phyloP scores from a whole-genome alignment of 2,888 invertebrate species.

The Hirtodrosophila histrioides region DNA sequence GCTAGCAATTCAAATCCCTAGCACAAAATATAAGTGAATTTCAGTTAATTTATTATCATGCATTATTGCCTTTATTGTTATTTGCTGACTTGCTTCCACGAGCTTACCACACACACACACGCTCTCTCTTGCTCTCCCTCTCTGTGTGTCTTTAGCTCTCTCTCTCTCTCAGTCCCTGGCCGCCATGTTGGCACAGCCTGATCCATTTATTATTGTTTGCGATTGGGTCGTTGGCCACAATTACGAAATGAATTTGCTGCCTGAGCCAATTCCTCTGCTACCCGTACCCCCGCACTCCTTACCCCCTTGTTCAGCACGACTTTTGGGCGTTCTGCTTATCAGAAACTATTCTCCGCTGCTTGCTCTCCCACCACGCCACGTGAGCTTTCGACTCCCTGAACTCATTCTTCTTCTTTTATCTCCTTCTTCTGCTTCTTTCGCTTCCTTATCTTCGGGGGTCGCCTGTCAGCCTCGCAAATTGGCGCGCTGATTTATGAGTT shows the following conservation, averaged over 20 bases:
- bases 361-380: constrained; percentile 13
- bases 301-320: not conserved
- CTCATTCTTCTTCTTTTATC: constrained; percentile 26
- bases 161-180: constrained; percentile 5
- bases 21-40: constrained; percentile 79
- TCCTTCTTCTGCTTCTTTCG: constrained; percentile 4
- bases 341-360: constrained; percentile 39
- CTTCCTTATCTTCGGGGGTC: constrained; percentile 32
- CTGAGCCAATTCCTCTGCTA: constrained; percentile 35
- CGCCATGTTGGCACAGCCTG: constrained; percentile 41
- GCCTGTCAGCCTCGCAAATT: constrained; percentile 73
- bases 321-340: constrained; percentile 40
- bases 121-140: constrained; percentile 9
- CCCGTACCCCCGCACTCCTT: not conserved
- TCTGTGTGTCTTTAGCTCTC: not conserved
- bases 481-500: constrained; percentile 78
- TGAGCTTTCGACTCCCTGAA: constrained; percentile 39
- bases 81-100: constrained; percentile 48
- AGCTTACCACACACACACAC: constrained; percentile 7
- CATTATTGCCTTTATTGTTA: constrained; percentile 81
- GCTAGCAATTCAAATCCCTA: constrained; percentile 35
- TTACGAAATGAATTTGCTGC: constrained; percentile 82
- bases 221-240: constrained; percentile 79
- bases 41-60: constrained; percentile 83
- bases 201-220: constrained; percentile 67